Percentiles rank a stretch among this genome's conserved stretches.
These are phyloP conservation scores for Drosophila nigricruria DNA, from an alignment of 2,888 invertebrate species.

Conservation along the genomic window DNA sequence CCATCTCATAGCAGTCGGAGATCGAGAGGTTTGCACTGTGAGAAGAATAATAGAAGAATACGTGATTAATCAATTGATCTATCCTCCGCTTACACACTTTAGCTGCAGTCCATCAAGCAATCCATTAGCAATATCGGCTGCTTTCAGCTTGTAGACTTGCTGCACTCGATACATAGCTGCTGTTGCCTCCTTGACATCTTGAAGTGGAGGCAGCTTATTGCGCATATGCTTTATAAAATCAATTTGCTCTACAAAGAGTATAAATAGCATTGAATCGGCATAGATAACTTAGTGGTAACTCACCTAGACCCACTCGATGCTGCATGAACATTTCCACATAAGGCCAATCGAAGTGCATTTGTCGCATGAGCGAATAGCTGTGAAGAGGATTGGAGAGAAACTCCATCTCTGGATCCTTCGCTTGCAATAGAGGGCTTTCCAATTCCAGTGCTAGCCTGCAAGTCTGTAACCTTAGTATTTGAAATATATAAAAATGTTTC, in stretches of 20 bases:
- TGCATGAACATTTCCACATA: constrained; percentile 27
- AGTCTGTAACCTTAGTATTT: neutral
- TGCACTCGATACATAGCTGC: constrained; percentile 39
- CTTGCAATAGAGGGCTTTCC: constrained; percentile 17
- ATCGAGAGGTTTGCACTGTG: constrained; percentile 35
- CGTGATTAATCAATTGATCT: neutral
- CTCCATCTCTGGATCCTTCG: constrained; percentile 38
- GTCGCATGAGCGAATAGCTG: constrained; percentile 49
- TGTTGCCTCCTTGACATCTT: constrained; percentile 22
- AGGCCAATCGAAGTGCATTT: constrained; percentile 49
- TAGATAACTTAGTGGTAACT: too few species aligned
- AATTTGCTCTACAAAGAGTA: constrained; percentile 37
- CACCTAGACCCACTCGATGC: constrained; percentile 42
- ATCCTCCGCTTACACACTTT: constrained; percentile 27
- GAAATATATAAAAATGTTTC: rapidly evolving
- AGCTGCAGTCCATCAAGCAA: constrained; percentile 43
- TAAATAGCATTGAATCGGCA: neutral
- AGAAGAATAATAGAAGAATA: too few species aligned
- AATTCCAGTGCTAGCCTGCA: constrained; percentile 36
- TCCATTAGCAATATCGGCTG: constrained; percentile 41
- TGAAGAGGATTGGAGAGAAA: constrained; percentile 54
- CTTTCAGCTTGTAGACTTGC: constrained; percentile 7
- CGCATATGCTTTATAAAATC: constrained; percentile 5
- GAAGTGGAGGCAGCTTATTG: constrained; percentile 1
- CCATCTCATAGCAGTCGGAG: constrained; percentile 52